Base-by-base conservation (phyloP, 2,888 invertebrate species). In the Zhengitettix transpicula region DNA sequence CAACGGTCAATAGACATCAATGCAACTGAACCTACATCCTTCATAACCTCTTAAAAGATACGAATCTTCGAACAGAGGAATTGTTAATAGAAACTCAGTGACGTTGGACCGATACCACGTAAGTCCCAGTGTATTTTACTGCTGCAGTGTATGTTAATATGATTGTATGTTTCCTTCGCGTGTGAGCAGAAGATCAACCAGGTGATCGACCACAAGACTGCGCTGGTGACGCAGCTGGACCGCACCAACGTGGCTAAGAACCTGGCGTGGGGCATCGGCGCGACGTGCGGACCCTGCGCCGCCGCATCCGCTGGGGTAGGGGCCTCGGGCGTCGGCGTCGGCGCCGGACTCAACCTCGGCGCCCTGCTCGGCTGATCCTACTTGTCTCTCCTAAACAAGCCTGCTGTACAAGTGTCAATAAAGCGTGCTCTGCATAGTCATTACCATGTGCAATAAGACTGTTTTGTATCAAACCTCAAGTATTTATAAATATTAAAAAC, bases 171-270 rank as follows among this genome's bases (percentile, higher is more conserved):
- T 17, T 16, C 53, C 17, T 12, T 1, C 28, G 16, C 53, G 12
- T 17, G 16, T n/a, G 12, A 53, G 65, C 78, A 89, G 89, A 89
- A 89, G 84, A 80, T 89, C 76, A 87, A 89, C 75, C 82, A 84
- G 64, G 79, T 88, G 73, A 79, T 89, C 74, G 89, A 89, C 69
- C 81, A 87, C 57, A 89, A 89, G 74, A 89, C 87, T 51, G 79
- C 80, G 42, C 80, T 84, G 67, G 77, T 89, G 62, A 77, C 80
- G 59, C 80, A 81, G 57, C 73, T 89, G 69, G 89, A 89, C 73
- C 78, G 77, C 58, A 73, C 82, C 65, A 89, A 89, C 73, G 81
- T 85, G 66, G 84, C 80, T 67, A 83, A 89, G 72, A 89, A 89
- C 73, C 81, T 12, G 14, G 47, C 47, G 14, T 47, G 12, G 14